These are phyloP conservation scores for Campopleginae sp. DNA, from an alignment of 2,888 invertebrate species.

Conservation along the genomic window DNA sequence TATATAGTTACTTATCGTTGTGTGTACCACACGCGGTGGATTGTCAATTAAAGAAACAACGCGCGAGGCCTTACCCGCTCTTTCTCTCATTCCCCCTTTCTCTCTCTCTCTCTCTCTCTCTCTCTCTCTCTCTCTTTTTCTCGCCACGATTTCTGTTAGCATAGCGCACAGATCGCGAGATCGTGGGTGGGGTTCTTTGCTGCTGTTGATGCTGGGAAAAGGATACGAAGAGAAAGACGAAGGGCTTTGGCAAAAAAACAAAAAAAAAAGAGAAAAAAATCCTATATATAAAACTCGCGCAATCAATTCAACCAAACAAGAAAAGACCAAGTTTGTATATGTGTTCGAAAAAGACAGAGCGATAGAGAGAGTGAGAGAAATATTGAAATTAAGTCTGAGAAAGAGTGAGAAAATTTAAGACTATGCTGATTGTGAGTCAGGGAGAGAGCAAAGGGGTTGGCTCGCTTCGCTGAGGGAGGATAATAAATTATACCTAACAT, in stretches of 20 bases:
- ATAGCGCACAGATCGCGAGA: conserved; percentile 75
- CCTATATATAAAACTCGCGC: conserved; percentile 50
- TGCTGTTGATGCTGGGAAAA: conserved; percentile 60
- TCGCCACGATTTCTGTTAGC: conserved; percentile 71
- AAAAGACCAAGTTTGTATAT: conserved; percentile 49
- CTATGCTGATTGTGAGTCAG: conserved; percentile 56
- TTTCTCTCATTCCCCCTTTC: conserved; percentile 65
- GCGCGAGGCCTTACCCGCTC: conserved; percentile 51
- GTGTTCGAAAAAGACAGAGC: conserved; percentile 29
- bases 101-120: conserved; percentile 38
- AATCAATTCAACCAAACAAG: conserved; percentile 59
- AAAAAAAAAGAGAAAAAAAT: conserved; percentile 31
- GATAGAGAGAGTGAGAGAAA: conserved; percentile 50
- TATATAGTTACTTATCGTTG: conserved; percentile 39
- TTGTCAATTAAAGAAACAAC: conserved; percentile 84
- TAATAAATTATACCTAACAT: conserved; percentile 82
- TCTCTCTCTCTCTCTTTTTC: conserved; percentile 39
- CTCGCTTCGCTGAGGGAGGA: conserved; percentile 73
- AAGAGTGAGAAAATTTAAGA: conserved; percentile 70
- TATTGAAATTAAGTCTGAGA: conserved; percentile 58
- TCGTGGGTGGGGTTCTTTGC: conserved; percentile 61
- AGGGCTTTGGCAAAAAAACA: conserved; percentile 30
- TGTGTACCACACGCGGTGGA: conserved; percentile 68
- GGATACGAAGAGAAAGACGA: conserved; percentile 44
- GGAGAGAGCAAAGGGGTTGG: conserved; percentile 53